These are phyloP conservation scores for Greenwoodochromis staneri DNA, from an alignment of 2,113 vertebrate genomes.

Conservation along the genomic window DNA sequence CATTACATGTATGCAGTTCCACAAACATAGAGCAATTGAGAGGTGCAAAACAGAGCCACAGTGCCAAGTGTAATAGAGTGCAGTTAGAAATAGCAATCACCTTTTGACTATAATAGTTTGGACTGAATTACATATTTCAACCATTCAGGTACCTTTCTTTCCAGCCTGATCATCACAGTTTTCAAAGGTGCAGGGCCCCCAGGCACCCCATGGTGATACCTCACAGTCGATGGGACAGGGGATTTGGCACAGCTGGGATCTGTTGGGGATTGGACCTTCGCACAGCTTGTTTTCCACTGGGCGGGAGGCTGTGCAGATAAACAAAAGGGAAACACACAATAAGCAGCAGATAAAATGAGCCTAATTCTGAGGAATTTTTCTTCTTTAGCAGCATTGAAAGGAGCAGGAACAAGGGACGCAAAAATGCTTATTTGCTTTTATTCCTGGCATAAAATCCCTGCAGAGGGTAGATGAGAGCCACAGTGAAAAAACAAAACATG, in stretches of 20 bases:
- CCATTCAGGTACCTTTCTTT: constrained; percentile 81
- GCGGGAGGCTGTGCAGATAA: constrained; percentile 75
- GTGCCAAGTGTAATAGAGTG: not conserved
- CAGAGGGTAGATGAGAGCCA: not conserved
- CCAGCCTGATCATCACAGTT: constrained; percentile 86
- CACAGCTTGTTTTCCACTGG: constrained; percentile 84
- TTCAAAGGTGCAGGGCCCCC: constrained; percentile 96
- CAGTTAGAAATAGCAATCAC: not conserved
- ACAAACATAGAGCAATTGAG: not conserved
- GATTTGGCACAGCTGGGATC: constrained; percentile 89
- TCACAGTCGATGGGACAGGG: constrained; percentile 89
- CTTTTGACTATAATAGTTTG: not conserved
- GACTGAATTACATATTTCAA: not conserved
- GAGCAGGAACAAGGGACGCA: not conserved
- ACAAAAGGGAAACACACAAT: not conserved
- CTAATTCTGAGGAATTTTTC: not conserved
- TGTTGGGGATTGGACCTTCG: constrained; percentile 75
- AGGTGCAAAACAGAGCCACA: not conserved
- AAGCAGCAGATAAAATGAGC: not conserved
- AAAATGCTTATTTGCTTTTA: constrained; percentile 9
- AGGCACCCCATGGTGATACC: constrained; percentile 89
- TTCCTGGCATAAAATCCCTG: constrained; percentile 1
- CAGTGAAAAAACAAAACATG: not conserved
- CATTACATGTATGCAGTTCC: not conserved
- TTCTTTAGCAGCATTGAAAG: not conserved